Evolutionary conservation across 2,797 vertebrate species (phyloP), one percentile per base, ranked within the genome.

Genomic region (Manis javanica): DNA sequence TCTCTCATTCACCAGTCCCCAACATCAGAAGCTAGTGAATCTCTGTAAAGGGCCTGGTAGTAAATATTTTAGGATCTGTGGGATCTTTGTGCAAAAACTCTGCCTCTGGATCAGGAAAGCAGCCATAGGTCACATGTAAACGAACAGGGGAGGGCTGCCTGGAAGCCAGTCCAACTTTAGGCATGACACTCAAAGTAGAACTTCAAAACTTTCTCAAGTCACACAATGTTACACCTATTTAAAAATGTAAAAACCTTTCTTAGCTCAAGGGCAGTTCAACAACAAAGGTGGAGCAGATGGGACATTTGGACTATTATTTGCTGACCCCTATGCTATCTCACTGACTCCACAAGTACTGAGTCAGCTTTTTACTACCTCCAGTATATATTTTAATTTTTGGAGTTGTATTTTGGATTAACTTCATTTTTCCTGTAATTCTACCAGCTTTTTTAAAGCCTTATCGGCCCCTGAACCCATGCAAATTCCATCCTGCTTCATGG

Each of bases 201-300:
- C 78, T 79, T 93, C 39, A 49, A 18, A 3, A 49, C 49, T 92
- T 92, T 59, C 26, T 24, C 18, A 61, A 18, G 19, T 24, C 55
- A 83, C 49, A 49, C 49, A 34, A 37, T 66, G 90, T 79, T 82
- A 59, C 37, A 86, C 46, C 7, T 2, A n/a, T 74, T 74, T 74
- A 85, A 90, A 93, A 90, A 81, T 9, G 0, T 72, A 71, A 96
- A 89, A 90, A 11, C n/a, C 29, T 24, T 81, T 75, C 46, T 55
- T 29, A 55, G 55, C 14, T 66, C 29, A 42, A 31, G 37, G 42
- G 12, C 16, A 55, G 78, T 53, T 24, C 39, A 24, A 86, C 82
- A 61, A 3, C 7, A 84, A 19, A 0, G 11, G 1, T 68, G 24
- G n/a, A 21, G 7, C 34, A 19, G 4, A 39, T 51, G 71, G 29